Conservation (phyloP, 2,888 invertebrate genomes). For the Teinopalpus imperialis region DNA sequence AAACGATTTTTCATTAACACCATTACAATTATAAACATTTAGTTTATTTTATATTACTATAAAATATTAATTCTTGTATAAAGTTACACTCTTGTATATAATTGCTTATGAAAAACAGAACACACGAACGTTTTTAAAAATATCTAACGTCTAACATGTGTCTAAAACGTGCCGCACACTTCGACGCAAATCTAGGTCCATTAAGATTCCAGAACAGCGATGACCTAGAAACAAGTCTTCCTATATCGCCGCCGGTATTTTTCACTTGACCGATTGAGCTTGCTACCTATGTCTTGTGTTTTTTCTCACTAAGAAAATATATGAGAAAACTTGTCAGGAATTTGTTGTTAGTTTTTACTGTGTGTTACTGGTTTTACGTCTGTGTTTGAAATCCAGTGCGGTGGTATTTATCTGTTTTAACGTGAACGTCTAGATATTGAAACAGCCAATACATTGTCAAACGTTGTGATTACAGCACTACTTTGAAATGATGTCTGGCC, state of each 20-base stretch:
- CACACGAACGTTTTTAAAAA: not conserved
- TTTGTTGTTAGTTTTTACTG: conserved; percentile 1
- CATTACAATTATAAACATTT: too few species aligned
- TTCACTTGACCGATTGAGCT: conserved; percentile 20
- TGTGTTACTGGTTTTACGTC: not conserved
- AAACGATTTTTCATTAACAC: too few species aligned
- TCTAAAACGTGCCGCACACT: not conserved
- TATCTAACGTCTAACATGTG: not conserved
- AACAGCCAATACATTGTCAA: too few species aligned
- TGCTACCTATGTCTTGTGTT: not conserved
- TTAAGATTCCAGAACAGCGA: conserved; percentile 18
- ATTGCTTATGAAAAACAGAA: too few species aligned
- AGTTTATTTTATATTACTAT: too few species aligned
- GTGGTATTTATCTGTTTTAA: too few species aligned
- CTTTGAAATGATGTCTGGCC: too few species aligned
- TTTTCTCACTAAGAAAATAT: conserved; percentile 5
- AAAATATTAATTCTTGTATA: too few species aligned
- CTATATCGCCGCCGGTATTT: not conserved
- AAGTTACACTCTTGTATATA: too few species aligned
- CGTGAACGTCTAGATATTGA: too few species aligned
- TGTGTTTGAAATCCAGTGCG: conserved; percentile 9
- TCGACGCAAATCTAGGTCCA: not conserved
- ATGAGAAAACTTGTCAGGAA: conserved; percentile 18
- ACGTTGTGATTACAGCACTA: too few species aligned
- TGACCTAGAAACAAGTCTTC: conserved; percentile 15